Percentiles rank a stretch among this genome's conserved stretches.
phyloP scores from a whole-genome alignment of 2,113 vertebrate species.

The Carassius gibelio region DNA sequence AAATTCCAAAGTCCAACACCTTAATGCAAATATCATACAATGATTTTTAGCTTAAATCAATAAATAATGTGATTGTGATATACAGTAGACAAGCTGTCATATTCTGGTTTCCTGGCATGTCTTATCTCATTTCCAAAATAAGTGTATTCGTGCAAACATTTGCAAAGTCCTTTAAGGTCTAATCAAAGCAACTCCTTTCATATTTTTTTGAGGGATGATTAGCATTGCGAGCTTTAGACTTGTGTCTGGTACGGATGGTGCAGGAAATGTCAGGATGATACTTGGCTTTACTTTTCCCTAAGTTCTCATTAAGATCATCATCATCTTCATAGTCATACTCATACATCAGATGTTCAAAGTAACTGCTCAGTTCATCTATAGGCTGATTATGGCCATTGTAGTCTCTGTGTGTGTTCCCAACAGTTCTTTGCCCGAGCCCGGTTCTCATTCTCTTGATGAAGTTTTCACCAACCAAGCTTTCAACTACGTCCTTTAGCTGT shows the following conservation, averaged over 20 bases:
- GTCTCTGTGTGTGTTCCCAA: constrained; percentile 36
- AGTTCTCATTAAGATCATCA: too few relatives aligned
- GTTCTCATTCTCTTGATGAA: too few relatives aligned
- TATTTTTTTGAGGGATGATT: background rate
- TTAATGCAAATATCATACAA: too few relatives aligned
- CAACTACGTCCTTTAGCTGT: too few relatives aligned
- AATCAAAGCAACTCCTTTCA: background rate
- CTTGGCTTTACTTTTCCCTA: too few relatives aligned
- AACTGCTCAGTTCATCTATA: constrained; percentile 55
- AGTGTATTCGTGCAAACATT: too few relatives aligned
- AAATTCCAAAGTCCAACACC: too few relatives aligned
- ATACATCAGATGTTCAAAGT: constrained; percentile 64
- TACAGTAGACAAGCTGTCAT: background rate
- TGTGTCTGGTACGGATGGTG: too few relatives aligned
- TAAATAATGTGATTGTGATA: background rate
- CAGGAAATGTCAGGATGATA: too few relatives aligned
- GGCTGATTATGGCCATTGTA: background rate
- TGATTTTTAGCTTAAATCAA: background rate
- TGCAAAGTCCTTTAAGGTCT: background rate
- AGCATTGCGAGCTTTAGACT: constrained; percentile 1
- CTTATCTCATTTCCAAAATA: too few relatives aligned
- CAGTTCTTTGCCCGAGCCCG: constrained; percentile 40
- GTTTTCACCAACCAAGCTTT: too few relatives aligned
- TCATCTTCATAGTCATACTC: too few relatives aligned
- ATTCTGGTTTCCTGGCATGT: background rate